Conservation (phyloP, 2,113 vertebrate species). For the Reinhardtius hippoglossoides region DNA sequence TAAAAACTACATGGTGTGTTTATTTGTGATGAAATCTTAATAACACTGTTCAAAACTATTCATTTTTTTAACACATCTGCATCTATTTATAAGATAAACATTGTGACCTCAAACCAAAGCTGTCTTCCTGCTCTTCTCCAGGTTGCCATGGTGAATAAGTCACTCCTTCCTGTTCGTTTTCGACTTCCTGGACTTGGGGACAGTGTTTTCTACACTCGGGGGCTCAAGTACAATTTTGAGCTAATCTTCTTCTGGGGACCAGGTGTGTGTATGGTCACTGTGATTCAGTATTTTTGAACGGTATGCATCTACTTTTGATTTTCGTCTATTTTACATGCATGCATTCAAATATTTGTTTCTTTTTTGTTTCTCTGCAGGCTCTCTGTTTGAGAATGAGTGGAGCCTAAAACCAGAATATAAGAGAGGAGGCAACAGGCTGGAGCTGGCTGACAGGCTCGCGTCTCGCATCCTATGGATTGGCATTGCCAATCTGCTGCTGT, state of each 20-base stretch:
- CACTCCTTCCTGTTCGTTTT: slow-evolving; percentile 93
- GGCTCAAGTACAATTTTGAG: slow-evolving; percentile 99
- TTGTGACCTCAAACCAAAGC: background rate
- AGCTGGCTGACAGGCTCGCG: slow-evolving; percentile 93
- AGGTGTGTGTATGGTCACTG: slow-evolving; percentile 73
- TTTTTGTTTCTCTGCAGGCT: slow-evolving; percentile 77
- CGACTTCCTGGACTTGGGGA: slow-evolving; percentile 89
- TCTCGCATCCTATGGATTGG: slow-evolving; percentile 97
- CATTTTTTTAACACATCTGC: background rate
- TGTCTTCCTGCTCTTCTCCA: slow-evolving; percentile 37
- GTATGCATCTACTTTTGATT: background rate
- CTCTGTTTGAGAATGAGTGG: slow-evolving; percentile 97
- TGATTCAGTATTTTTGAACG: background rate
- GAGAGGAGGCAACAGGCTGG: slow-evolving; percentile 90
- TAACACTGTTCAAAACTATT: background rate
- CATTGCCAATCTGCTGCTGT: slow-evolving; percentile 95
- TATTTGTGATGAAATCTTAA: background rate
- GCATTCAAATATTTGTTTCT: background rate
- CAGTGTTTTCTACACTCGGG: slow-evolving; percentile 92
- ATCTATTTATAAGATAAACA: background rate
- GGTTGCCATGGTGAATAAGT: slow-evolving; percentile 97
- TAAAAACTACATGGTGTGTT: slow-evolving; percentile 96
- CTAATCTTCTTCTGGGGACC: slow-evolving; percentile 99
- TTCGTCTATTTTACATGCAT: background rate
- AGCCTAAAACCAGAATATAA: slow-evolving; percentile 96